Percentiles rank a stretch among this genome's conserved stretches.
Evolutionary conservation across 1,140 invertebrate genomes (phyloP).

Genomic region (Philaenus spumarius): DNA sequence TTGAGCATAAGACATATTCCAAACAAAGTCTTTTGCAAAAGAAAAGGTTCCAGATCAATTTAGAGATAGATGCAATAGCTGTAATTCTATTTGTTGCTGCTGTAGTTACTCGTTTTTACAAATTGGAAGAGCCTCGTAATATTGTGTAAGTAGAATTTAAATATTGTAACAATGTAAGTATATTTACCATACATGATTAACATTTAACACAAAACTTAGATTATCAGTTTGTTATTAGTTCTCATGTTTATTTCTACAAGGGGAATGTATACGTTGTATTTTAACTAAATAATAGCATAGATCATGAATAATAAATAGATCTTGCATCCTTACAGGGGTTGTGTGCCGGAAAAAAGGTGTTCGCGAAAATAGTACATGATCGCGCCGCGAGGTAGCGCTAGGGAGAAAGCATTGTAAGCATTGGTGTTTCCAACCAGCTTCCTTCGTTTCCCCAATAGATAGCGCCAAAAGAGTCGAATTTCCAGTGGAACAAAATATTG

Average conservation of each 20-base stretch:
- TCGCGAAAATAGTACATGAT: too few relatives aligned
- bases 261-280: background rate
- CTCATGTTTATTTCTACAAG: background rate
- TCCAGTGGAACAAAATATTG: too few relatives aligned
- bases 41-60: conserved; percentile 40
- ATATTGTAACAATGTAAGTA: conserved; percentile 5
- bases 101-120: conserved; percentile 71
- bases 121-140: conserved; percentile 71
- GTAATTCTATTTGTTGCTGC: conserved; percentile 60
- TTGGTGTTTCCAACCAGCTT: too few relatives aligned
- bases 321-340: too few relatives aligned
- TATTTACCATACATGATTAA: background rate
- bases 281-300: too few relatives aligned
- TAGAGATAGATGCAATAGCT: conserved; percentile 73
- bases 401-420: too few relatives aligned
- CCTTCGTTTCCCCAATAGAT: background rate
- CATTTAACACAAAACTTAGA: background rate
- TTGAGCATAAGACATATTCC: background rate
- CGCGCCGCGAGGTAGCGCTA: too few relatives aligned
- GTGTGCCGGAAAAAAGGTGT: too few relatives aligned
- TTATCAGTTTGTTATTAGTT: background rate
- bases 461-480: too few relatives aligned
- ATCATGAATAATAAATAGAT: too few relatives aligned
- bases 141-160: conserved; percentile 72
- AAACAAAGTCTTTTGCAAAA: background rate